Conservation (phyloP, 2,113 vertebrate genomes). For the Istiophorus platypterus region DNA sequence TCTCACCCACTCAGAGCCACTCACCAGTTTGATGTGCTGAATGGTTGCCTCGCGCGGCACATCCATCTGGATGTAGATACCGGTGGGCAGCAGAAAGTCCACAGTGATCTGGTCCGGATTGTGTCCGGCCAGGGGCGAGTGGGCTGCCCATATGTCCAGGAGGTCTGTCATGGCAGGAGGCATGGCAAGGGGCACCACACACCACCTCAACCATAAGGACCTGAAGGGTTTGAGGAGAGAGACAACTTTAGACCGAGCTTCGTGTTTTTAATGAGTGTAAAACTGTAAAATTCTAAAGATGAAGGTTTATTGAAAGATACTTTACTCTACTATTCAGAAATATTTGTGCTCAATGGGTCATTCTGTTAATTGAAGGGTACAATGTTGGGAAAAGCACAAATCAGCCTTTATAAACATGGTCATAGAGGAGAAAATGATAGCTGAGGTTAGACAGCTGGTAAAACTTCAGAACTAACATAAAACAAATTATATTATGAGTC, state of each 20-base stretch:
- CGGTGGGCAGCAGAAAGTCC: constrained; percentile 96
- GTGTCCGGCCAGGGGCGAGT: constrained; percentile 89
- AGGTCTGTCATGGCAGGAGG: constrained; percentile 98
- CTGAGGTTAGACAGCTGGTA: neutral
- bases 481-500: neutral
- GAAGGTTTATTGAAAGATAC: neutral
- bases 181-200: constrained; percentile 88
- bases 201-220: constrained; percentile 92
- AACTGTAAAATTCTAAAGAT: neutral
- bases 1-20: neutral
- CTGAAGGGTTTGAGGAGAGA: constrained; percentile 65
- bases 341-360: neutral
- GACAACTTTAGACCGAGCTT: neutral
- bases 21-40: constrained; percentile 96
- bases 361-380: neutral
- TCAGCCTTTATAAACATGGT: neutral
- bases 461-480: neutral
- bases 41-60: constrained; percentile 96
- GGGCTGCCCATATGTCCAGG: constrained; percentile 97
- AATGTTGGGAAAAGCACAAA: neutral
- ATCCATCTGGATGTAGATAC: constrained; percentile 97
- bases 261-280: neutral
- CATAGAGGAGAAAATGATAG: neutral
- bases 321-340: neutral
- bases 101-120: constrained; percentile 90